These are phyloP conservation scores for Scaptomyza cyrtandrae DNA, from an alignment of 2,888 invertebrate genomes.

Conservation along the genomic window DNA sequence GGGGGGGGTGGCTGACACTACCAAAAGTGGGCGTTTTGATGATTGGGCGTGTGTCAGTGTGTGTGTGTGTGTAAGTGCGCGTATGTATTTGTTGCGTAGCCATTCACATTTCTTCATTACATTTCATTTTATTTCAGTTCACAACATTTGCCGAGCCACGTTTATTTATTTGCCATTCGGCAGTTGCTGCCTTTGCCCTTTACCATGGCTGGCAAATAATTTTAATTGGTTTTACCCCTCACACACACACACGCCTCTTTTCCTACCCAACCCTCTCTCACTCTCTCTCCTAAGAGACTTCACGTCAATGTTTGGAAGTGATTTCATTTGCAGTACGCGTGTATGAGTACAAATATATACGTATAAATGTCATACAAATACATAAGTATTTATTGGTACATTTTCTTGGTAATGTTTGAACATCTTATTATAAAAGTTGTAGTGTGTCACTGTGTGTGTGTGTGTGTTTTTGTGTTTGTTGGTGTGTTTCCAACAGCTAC, in stretches of 20 bases:
- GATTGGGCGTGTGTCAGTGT: slow-evolving; percentile 19
- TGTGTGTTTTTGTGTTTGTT: slow-evolving; percentile 11
- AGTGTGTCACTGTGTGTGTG: slow-evolving; percentile 12
- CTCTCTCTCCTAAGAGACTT: not conserved
- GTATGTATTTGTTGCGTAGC: slow-evolving; percentile 43
- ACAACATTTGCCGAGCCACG: slow-evolving; percentile 55
- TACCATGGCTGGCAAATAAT: slow-evolving; percentile 67
- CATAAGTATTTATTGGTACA: slow-evolving; percentile 24
- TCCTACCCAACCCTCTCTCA: no score
- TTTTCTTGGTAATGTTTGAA: slow-evolving; percentile 35
- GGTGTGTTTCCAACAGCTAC: slow-evolving; percentile 30
- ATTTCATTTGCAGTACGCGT: slow-evolving; percentile 45
- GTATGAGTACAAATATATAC: not conserved
- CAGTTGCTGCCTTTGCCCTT: slow-evolving; percentile 56
- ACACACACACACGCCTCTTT: not conserved
- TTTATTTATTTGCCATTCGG: slow-evolving; percentile 75
- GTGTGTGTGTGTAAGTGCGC: slow-evolving; percentile 1
- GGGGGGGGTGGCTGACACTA: slow-evolving; percentile 38
- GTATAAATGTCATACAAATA: not conserved
- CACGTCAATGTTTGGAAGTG: slow-evolving; percentile 30
- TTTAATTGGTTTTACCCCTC: slow-evolving; percentile 69
- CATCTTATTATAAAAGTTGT: slow-evolving; percentile 54
- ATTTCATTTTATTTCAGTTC: slow-evolving; percentile 72
- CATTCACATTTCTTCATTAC: slow-evolving; percentile 75
- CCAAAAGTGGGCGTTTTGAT: slow-evolving; percentile 49